phyloP scores from a whole-genome alignment of 2,113 vertebrate species.

The Lutjanus erythropterus region DNA sequence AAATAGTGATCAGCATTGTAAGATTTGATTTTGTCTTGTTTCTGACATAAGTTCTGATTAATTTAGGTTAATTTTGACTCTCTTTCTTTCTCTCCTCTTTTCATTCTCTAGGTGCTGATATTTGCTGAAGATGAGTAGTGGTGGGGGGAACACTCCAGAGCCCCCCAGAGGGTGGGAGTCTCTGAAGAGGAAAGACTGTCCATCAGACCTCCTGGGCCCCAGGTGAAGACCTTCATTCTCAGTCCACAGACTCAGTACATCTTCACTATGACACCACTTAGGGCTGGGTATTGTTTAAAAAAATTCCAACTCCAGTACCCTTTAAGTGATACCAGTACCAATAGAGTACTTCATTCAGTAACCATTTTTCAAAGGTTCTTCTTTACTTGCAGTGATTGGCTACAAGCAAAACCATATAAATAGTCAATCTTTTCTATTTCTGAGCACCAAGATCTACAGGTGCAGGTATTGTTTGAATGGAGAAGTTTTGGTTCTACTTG shows the following conservation, averaged over 20 bases:
- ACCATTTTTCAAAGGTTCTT: no score
- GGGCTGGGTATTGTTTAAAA: no score
- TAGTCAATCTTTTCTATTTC: no score
- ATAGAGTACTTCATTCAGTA: no score
- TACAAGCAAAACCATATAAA: no score
- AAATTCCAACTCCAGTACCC: no score
- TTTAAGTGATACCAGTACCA: no score
- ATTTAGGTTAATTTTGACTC: neutral
- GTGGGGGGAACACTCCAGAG: slow-evolving; percentile 94
- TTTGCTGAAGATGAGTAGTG: slow-evolving; percentile 97
- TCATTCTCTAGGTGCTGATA: slow-evolving; percentile 90
- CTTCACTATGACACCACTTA: neutral
- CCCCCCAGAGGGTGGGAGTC: slow-evolving; percentile 90
- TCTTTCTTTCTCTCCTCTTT: neutral
- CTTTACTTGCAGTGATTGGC: no score
- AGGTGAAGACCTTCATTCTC: slow-evolving; percentile 82
- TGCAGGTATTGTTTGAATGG: no score
- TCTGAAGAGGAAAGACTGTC: slow-evolving; percentile 96
- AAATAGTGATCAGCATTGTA: no score
- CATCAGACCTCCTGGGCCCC: slow-evolving; percentile 91
- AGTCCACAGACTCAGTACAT: neutral
- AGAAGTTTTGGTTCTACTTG: no score
- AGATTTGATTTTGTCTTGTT: neutral
- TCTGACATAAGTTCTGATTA: neutral
- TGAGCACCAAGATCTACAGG: no score